phyloP scores from a whole-genome alignment of 2,888 invertebrate genomes.

The Dasypogon diadema region DNA sequence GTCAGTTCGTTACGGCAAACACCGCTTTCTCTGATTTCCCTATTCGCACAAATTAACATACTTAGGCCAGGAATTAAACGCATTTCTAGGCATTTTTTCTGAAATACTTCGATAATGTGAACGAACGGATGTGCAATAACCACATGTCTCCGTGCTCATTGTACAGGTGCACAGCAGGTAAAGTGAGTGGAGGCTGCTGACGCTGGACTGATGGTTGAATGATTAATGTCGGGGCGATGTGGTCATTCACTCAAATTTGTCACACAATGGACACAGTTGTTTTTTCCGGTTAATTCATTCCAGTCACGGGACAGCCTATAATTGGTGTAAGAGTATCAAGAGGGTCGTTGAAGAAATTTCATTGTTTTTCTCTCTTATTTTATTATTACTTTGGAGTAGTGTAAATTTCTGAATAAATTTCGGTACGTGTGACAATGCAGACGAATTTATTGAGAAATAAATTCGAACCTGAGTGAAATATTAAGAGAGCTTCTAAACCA shows the following conservation, averaged over 20 bases:
- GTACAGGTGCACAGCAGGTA: not conserved
- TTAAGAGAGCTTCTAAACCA: too few relatives aligned
- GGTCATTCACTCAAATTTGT: slow-evolving; percentile 21
- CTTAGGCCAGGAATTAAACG: not conserved
- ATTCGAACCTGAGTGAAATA: too few relatives aligned
- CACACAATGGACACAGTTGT: slow-evolving; percentile 26
- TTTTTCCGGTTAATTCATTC: not conserved
- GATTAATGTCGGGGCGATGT: too few relatives aligned
- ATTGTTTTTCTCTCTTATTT: too few relatives aligned
- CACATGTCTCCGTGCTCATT: not conserved
- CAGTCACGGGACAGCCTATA: not conserved
- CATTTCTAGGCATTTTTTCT: not conserved
- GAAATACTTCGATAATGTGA: not conserved
- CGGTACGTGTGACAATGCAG: slow-evolving; percentile 15
- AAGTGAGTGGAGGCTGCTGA: too few relatives aligned
- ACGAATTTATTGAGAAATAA: slow-evolving; percentile 4
- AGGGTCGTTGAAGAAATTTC: too few relatives aligned
- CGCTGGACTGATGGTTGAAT: too few relatives aligned
- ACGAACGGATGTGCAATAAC: not conserved
- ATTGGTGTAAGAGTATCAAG: not conserved
- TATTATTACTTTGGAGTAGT: slow-evolving; percentile 2
- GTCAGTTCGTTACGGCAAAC: not conserved
- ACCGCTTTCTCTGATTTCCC: slow-evolving; percentile 23
- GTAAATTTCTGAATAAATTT: not conserved
- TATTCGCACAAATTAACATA: not conserved